Base-by-base conservation (phyloP, 2,888 invertebrate genomes). In the Bembecia ichneumoniformis region DNA sequence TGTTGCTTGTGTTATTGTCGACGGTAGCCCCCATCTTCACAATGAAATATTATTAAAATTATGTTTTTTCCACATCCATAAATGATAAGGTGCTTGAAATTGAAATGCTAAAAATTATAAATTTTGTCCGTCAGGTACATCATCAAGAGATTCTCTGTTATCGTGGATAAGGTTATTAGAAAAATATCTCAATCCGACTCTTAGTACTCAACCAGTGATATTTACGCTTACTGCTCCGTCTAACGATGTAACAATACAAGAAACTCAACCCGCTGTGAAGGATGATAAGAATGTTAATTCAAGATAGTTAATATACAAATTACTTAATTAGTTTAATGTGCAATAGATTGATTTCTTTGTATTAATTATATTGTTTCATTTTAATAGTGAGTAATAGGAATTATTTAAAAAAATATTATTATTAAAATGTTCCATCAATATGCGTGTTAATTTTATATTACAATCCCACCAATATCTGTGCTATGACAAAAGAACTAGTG, bases 101-200 rank as follows among this genome's bases (percentile, higher is more conserved):
- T 28, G 28, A 28, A 28, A 9, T 28, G 9, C 28, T 28, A 28
- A 28, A 28, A 28, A 1, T 28, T 28, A 28, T 28, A 36, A 43
- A 45, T 17, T 53, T 14, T 48, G 17, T 49, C 74, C 70, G 7
- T 49, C 70, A 88, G 98, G 98, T 48, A 93, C 95, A 9, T 95
- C 95, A 13, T 93, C 94, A 51, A 92, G 95, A 77, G 97, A 97
- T 79, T 97, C 98, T 0, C 79, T 98, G 5, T 77, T 97, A n/a
- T 96, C 96, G 0, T 98, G 95, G 97, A 91, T 97, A 65, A 90
- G 96, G 49, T 89, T 93, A 63, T 73, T 97, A 57, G 94, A 97
- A 74, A 89, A 89, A 51, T 83, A 91, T 65, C 91, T 90, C 0
- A 96, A 96, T 80, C 93, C 95, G 0, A 71, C 87, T 9, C 77